These are phyloP conservation scores for Hemichromis elongatus DNA, from an alignment of 2,113 vertebrate genomes.

Conservation along the genomic window DNA sequence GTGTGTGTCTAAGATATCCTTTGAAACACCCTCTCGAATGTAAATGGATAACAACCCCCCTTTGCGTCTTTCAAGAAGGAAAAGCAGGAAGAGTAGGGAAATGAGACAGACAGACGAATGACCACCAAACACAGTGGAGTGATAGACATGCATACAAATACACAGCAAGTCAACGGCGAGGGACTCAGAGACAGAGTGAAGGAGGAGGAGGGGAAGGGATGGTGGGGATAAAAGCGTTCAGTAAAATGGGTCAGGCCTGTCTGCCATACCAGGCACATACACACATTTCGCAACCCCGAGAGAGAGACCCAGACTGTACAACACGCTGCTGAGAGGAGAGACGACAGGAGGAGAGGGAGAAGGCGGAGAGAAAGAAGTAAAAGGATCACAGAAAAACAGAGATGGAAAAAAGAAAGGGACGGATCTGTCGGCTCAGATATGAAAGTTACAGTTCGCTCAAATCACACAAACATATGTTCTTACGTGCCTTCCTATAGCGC, in stretches of 20 bases:
- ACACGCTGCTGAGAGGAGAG: conserved; percentile 19
- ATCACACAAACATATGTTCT: neutral
- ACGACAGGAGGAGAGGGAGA: neutral
- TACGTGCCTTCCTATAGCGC: neutral
- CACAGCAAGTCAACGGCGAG: neutral
- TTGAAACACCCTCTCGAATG: neutral
- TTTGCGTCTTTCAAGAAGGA: neutral
- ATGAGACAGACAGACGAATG: conserved; percentile 3
- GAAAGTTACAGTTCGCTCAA: neutral
- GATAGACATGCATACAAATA: conserved; percentile 33
- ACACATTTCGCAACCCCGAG: conserved; percentile 25
- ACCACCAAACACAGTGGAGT: neutral
- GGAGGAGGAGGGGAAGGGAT: neutral
- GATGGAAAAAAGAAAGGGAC: neutral
- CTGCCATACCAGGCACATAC: conserved; percentile 38
- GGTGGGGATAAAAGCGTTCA: conserved; percentile 24
- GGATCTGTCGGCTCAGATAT: neutral
- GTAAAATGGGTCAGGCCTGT: conserved; percentile 68
- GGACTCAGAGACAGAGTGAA: conserved; percentile 3
- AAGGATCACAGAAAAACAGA: neutral
- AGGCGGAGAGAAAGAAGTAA: neutral
- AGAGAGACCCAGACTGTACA: conserved; percentile 30
- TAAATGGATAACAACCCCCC: neutral
- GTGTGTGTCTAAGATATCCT: neutral
- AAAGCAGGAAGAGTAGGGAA: neutral